A percentile compares a stretch with the other conserved stretches of the same genome.
These are phyloP conservation scores for Strigamia crassipes DNA, from an alignment of 2,888 invertebrate species.

Conservation along the genomic window DNA sequence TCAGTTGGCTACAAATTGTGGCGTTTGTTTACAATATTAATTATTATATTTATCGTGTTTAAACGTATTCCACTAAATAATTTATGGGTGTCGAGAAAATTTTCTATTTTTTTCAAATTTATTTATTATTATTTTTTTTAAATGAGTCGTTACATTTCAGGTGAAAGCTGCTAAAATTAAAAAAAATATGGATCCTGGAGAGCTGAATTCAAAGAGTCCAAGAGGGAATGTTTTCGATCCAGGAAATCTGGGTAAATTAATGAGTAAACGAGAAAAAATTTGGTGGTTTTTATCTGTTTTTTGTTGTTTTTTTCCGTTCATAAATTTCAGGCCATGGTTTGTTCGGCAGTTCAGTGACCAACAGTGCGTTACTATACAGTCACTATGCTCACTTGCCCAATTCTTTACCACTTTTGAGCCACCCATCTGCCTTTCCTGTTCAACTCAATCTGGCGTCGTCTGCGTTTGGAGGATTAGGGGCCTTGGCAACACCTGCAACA, in stretches of 20 bases:
- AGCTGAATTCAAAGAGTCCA: slow-evolving; percentile 35
- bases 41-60: neutral
- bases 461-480: slow-evolving; percentile 29
- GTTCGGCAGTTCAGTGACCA: slow-evolving; percentile 18
- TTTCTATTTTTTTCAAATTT: too few relatives aligned
- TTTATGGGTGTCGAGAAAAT: neutral
- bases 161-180: neutral
- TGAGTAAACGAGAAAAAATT: neutral
- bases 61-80: neutral
- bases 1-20: neutral
- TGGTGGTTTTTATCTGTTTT: neutral
- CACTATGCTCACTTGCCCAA: slow-evolving; percentile 44
- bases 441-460: slow-evolving; percentile 43
- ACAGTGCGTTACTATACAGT: slow-evolving; percentile 31
- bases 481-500: slow-evolving; percentile 39
- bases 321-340: slow-evolving; percentile 37
- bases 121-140: neutral
- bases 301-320: neutral
- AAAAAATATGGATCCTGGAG: slow-evolving; percentile 44
- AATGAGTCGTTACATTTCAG: neutral
- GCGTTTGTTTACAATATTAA: slow-evolving; percentile 19
- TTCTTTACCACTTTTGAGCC: slow-evolving; percentile 36
- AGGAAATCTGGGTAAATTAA: slow-evolving; percentile 39
- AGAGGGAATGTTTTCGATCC: slow-evolving; percentile 41
- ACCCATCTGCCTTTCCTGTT: slow-evolving; percentile 42